Evolutionary conservation across 64 coral and sea anemone genomes (phyloP).

Genomic region (Montipora sp.): DNA sequence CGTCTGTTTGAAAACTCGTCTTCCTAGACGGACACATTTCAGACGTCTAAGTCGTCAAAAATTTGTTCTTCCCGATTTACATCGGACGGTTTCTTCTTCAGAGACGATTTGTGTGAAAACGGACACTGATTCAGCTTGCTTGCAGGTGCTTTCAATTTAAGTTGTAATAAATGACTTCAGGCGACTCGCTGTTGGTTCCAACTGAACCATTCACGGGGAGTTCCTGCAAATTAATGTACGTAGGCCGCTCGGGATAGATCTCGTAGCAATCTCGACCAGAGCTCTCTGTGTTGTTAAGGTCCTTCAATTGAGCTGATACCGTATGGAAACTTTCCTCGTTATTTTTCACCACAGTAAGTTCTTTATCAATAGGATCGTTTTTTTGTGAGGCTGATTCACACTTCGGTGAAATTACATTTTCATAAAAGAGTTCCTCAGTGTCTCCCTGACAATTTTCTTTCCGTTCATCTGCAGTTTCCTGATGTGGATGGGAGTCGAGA

Average conservation of each 20-base stretch:
- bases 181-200: background rate
- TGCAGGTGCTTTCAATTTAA: background rate
- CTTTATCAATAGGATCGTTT: background rate
- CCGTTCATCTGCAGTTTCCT: background rate
- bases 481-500: background rate
- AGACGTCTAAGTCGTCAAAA: too few species aligned
- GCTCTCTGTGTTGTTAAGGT: background rate
- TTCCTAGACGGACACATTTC: too few species aligned
- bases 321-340: background rate
- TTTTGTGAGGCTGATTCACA: background rate
- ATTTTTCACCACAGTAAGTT: background rate
- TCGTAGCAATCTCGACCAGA: background rate
- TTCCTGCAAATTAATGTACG: background rate
- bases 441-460: background rate
- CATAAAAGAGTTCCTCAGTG: background rate
- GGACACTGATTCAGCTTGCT: too few species aligned
- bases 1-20: too few species aligned
- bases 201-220: background rate
- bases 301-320: background rate
- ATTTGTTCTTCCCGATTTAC: too few species aligned
- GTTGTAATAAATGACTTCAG: background rate
- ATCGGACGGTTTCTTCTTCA: too few species aligned
- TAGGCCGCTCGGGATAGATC: background rate
- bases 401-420: background rate
- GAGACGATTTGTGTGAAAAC: too few species aligned